Evolutionary conservation across 2,113 vertebrate genomes (phyloP).

Genomic region (Pogona vitticeps): DNA sequence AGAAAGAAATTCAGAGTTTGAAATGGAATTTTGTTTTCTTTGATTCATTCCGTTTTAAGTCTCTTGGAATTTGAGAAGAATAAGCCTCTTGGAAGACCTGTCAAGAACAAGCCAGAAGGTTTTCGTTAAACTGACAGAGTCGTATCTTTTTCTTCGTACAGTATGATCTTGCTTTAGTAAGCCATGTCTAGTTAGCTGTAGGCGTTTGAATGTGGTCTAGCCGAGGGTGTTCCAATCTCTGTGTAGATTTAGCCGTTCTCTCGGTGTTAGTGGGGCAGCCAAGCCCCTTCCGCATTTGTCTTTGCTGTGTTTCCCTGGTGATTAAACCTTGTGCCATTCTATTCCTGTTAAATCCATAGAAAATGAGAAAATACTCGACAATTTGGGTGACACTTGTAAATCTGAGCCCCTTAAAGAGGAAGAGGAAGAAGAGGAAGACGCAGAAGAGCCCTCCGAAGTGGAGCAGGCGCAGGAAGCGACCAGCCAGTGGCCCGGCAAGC

Average conservation of each 20-base stretch:
- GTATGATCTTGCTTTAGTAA: slow-evolving; percentile 50
- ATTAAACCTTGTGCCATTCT: slow-evolving; percentile 99
- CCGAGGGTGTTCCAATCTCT: slow-evolving; percentile 81
- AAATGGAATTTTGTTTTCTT: slow-evolving; percentile 74
- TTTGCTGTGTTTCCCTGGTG: slow-evolving; percentile 99
- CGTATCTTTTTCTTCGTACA: slow-evolving; percentile 68
- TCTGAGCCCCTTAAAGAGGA: slow-evolving; percentile 97
- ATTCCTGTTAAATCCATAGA: slow-evolving; percentile 99
- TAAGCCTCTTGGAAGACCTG: slow-evolving; percentile 71
- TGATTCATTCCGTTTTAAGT: slow-evolving; percentile 73
- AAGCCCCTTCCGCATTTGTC: slow-evolving; percentile 94
- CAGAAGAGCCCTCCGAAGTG: slow-evolving; percentile 83
- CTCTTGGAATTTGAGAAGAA: slow-evolving; percentile 75
- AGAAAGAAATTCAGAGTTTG: slow-evolving; percentile 56
- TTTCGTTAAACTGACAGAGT: slow-evolving; percentile 72
- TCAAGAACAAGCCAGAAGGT: slow-evolving; percentile 77
- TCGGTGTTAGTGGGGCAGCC: slow-evolving; percentile 89
- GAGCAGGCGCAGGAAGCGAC: slow-evolving; percentile 89
- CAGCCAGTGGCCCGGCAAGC: slow-evolving; percentile 81
- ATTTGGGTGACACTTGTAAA: slow-evolving; percentile 96
- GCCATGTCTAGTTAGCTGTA: slow-evolving; percentile 62
- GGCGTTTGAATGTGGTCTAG: slow-evolving; percentile 59
- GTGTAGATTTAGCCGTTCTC: slow-evolving; percentile 83
- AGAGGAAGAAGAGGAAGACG: slow-evolving; percentile 90
- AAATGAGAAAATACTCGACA: slow-evolving; percentile 99